Percentiles rank a stretch among this genome's conserved stretches.
These are phyloP conservation scores for Apaloderma vittatum DNA, from an alignment of 2,113 vertebrate species.

Conservation along the genomic window DNA sequence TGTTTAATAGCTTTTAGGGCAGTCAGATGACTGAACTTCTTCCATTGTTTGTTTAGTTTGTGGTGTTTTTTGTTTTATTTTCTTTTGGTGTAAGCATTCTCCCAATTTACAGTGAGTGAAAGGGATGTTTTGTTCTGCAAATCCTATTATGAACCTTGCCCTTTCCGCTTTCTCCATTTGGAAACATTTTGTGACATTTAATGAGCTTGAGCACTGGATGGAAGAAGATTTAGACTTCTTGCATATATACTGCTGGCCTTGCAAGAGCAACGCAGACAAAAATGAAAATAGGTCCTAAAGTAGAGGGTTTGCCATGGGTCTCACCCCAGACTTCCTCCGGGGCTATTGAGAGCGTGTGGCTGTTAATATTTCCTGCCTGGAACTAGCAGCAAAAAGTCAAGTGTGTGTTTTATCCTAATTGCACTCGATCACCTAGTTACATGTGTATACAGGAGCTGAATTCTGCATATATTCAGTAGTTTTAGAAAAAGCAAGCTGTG, in stretches of 20 bases:
- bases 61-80: neutral
- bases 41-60: neutral
- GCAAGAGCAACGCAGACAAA: neutral
- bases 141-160: conserved; percentile 32
- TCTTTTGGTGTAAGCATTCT: neutral
- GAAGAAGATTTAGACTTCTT: neutral
- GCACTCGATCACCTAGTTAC: neutral
- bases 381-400: neutral
- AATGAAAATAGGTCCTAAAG: neutral
- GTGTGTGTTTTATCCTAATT: neutral
- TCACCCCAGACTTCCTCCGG: neutral
- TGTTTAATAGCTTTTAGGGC: conserved; percentile 27
- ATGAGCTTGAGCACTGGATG: conserved; percentile 3
- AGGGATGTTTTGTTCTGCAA: conserved; percentile 45
- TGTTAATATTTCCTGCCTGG: neutral
- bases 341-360: neutral
- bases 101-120: conserved; percentile 11
- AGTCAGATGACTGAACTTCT: conserved; percentile 48
- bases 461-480: neutral
- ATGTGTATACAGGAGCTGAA: neutral
- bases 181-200: conserved; percentile 55
- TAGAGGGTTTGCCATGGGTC: neutral
- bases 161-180: neutral
- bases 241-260: neutral
- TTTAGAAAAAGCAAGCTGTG: neutral